Evolutionary conservation across 2,797 vertebrate genomes (phyloP).

Genomic region (Catostomus latipinnis): DNA sequence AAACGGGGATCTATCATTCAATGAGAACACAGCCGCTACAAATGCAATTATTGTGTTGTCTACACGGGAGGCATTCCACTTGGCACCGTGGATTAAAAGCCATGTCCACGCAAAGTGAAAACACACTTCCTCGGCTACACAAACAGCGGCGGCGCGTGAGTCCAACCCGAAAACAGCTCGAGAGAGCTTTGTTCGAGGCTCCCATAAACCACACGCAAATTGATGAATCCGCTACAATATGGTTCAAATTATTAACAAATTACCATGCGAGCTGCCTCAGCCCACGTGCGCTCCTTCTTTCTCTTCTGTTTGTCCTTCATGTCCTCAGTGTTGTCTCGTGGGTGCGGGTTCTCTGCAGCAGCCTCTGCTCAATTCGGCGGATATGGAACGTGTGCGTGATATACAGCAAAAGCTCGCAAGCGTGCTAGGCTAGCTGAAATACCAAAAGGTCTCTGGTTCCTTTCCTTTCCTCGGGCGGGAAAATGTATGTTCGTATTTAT

Average conservation of each 20-base stretch:
- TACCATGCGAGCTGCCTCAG: conserved; percentile 96
- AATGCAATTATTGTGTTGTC: conserved; percentile 1
- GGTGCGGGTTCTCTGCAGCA: conserved; percentile 54
- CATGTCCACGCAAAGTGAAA: neutral
- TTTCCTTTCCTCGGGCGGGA: neutral
- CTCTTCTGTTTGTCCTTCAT: conserved; percentile 99
- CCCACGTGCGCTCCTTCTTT: conserved; percentile 99
- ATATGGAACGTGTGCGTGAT: conserved; percentile 63
- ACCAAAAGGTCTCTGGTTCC: conserved; percentile 34
- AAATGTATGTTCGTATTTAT: neutral
- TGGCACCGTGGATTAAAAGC: neutral
- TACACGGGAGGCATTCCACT: neutral
- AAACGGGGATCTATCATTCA: conserved; percentile 46
- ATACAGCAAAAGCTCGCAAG: conserved; percentile 22
- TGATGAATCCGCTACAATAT: neutral
- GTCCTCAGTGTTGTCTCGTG: conserved; percentile 72
- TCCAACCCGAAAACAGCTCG: conserved; percentile 45
- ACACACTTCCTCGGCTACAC: conserved; percentile 31
- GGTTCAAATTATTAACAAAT: neutral
- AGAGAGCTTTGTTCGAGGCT: conserved; percentile 60
- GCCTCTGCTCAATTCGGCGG: conserved; percentile 40
- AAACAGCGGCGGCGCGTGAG: conserved; percentile 14
- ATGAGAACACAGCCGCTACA: conserved; percentile 1
- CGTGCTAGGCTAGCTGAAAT: conserved; percentile 38
- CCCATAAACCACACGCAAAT: conserved; percentile 9